These are phyloP conservation scores for Polypedilum pembai DNA, from an alignment of 1,140 invertebrate species.

Conservation along the genomic window DNA sequence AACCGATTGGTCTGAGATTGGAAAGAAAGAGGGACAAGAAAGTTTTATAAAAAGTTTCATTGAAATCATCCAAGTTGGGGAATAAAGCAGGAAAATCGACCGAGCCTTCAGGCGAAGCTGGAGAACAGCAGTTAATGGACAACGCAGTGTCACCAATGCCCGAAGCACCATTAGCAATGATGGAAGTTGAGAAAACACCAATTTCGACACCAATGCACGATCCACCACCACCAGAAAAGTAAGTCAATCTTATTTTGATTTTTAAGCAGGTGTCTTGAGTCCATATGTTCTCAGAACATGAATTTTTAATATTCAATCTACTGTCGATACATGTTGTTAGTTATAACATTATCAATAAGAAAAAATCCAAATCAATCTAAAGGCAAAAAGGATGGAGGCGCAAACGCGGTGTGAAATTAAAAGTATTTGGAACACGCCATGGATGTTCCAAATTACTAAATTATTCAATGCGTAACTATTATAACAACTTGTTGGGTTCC, in stretches of 20 bases:
- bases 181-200: constrained; percentile 20
- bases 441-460: constrained; percentile 1
- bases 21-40: neutral
- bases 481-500: constrained; percentile 3
- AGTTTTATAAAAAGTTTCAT: constrained; percentile 15
- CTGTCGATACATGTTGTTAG: too few species aligned
- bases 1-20: too few species aligned
- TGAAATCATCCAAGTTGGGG: neutral
- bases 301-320: too few species aligned
- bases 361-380: neutral
- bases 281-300: too few species aligned
- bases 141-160: constrained; percentile 11
- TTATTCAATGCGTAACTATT: neutral
- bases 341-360: too few species aligned
- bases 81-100: constrained; percentile 2
- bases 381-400: neutral
- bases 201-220: constrained; percentile 18
- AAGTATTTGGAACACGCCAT: neutral
- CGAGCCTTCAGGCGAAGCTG: neutral
- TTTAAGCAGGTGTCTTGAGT: too few species aligned
- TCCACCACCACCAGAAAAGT: constrained; percentile 20
- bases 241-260: neutral
- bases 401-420: neutral
- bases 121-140: neutral
- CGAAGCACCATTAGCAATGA: constrained; percentile 20